Conservation (phyloP, 2,797 vertebrate species). For the Etheostoma nigrum region DNA sequence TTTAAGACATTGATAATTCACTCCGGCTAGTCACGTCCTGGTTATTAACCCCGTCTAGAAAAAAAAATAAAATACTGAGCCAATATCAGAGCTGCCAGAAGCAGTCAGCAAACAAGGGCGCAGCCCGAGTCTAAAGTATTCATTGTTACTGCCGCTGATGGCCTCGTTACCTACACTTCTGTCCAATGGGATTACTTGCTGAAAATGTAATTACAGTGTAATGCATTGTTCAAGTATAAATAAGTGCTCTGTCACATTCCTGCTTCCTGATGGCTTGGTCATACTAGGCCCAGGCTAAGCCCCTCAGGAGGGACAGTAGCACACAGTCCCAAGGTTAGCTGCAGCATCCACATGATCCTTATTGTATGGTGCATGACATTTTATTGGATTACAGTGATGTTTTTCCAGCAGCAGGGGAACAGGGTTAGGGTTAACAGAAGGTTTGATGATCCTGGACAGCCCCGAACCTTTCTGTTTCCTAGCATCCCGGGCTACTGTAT, state of each 20-base stretch:
- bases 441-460: no score
- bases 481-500: neutral
- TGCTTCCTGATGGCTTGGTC: slow-evolving; percentile 21
- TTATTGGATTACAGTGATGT: slow-evolving; percentile 1
- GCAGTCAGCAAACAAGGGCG: slow-evolving; percentile 47
- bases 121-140: slow-evolving; percentile 43
- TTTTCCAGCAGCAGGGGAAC: no score
- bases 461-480: no score
- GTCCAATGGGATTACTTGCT: slow-evolving; percentile 58
- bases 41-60: slow-evolving; percentile 40
- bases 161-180: slow-evolving; percentile 57
- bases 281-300: neutral
- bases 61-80: slow-evolving; percentile 17
- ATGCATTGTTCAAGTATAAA: slow-evolving; percentile 35
- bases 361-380: slow-evolving; percentile 9
- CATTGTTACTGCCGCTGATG: slow-evolving; percentile 38
- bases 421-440: no score
- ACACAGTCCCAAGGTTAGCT: slow-evolving; percentile 32
- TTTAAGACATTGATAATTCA: slow-evolving; percentile 47
- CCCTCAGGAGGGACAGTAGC: neutral
- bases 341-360: slow-evolving; percentile 6
- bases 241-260: slow-evolving; percentile 31
- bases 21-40: slow-evolving; percentile 39
- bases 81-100: slow-evolving; percentile 46
- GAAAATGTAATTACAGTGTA: slow-evolving; percentile 57